Conservation (phyloP, 37 sponge, comb jelly and placozoan species). For the Beroe forskalii region DNA sequence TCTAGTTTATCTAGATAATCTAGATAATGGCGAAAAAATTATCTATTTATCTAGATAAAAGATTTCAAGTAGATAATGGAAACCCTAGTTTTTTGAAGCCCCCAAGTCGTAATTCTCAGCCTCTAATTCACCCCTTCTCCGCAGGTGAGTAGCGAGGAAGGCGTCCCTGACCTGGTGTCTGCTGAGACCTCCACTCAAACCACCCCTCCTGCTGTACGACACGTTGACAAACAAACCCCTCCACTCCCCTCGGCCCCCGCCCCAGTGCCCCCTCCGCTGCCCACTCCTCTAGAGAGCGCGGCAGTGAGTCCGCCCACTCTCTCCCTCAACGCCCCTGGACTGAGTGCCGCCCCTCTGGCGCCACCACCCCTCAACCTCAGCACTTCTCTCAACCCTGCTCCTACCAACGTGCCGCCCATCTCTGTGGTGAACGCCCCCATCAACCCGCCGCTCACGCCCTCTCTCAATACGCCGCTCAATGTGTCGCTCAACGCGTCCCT, state of each 20-base stretch:
- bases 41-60: too few relatives aligned
- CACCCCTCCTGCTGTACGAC: slow-evolving; percentile 30
- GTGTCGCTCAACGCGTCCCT: neutral
- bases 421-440: neutral
- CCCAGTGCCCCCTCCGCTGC: neutral
- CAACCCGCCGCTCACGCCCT: neutral
- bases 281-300: neutral
- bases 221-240: neutral
- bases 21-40: too few relatives aligned
- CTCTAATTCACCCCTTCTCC: too few relatives aligned
- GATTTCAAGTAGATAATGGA: too few relatives aligned
- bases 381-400: neutral
- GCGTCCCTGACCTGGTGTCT: slow-evolving; percentile 1
- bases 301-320: neutral
- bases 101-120: too few relatives aligned
- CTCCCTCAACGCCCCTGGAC: neutral
- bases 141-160: slow-evolving; percentile 16
- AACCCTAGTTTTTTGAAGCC: too few relatives aligned
- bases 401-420: neutral
- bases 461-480: neutral
- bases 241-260: neutral
- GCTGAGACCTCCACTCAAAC: slow-evolving; percentile 63
- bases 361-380: neutral
- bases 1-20: too few relatives aligned
- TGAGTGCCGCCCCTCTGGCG: neutral